Conservation (phyloP, 2,888 invertebrate genomes). For the Eupithecia pulchellata region DNA sequence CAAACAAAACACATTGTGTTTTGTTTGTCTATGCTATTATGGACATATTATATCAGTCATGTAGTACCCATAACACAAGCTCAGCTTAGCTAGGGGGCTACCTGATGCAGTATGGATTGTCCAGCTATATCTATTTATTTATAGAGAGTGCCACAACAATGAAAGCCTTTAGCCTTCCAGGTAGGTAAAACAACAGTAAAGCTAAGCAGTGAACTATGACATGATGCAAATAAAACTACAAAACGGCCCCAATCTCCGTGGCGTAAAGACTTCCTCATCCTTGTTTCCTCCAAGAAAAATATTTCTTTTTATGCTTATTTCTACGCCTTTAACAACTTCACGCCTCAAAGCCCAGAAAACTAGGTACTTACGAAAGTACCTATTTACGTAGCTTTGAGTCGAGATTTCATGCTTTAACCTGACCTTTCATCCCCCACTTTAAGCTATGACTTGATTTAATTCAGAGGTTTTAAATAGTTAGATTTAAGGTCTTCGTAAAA, state of each 20-base stretch:
- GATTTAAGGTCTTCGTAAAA: constrained; percentile 11
- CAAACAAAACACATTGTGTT: no score
- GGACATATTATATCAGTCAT: no score
- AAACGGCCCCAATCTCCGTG: not conserved
- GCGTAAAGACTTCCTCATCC: not conserved
- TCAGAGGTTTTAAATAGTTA: constrained; percentile 2
- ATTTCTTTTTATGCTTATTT: not conserved
- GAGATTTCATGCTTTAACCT: not conserved
- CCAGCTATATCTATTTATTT: no score
- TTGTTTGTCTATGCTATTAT: no score
- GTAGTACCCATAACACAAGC: no score
- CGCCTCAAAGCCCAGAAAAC: not conserved
- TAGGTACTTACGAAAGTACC: not conserved
- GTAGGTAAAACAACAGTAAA: not conserved
- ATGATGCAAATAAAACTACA: not conserved
- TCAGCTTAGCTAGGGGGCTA: no score
- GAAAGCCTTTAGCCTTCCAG: not conserved
- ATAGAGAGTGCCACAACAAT: not conserved
- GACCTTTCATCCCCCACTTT: not conserved
- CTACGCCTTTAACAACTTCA: not conserved
- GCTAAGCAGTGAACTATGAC: not conserved
- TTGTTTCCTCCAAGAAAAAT: not conserved
- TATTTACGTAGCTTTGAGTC: not conserved
- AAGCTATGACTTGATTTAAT: constrained; percentile 10
- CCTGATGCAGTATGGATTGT: no score